Evolutionary conservation across 2,797 vertebrate genomes (phyloP).

Genomic region (Lemur catta): DNA sequence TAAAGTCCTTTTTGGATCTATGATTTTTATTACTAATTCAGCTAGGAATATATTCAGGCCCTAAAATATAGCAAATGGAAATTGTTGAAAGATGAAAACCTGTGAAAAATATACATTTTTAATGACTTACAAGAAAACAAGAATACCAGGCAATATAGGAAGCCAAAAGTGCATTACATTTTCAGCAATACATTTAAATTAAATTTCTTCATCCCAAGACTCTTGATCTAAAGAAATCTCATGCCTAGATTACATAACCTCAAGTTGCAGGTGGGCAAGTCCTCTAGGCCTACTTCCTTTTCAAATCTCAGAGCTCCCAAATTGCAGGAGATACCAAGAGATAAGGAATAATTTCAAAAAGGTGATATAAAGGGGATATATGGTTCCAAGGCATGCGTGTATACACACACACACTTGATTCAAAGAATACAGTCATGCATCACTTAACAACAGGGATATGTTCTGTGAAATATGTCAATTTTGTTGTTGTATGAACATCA

Average conservation of each 20-base stretch:
- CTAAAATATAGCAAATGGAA: background rate
- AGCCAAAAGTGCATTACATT: background rate
- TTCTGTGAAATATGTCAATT: background rate
- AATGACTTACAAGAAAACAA: background rate
- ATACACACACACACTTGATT: background rate
- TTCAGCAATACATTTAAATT: background rate
- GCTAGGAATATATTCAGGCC: background rate
- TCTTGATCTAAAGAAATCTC: background rate
- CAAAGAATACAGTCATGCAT: background rate
- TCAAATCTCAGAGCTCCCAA: background rate
- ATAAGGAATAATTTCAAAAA: background rate
- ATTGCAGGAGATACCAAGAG: background rate
- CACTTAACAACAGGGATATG: background rate
- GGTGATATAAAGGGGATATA: rapidly evolving
- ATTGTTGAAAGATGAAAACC: background rate
- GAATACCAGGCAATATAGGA: background rate
- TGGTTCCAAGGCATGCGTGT: background rate
- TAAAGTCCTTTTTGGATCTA: background rate
- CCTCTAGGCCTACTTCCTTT: background rate
- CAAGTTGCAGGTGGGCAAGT: background rate
- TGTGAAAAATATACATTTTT: background rate
- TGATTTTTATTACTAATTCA: background rate
- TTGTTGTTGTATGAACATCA: background rate
- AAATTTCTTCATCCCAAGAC: background rate
- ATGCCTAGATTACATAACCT: background rate